These are phyloP conservation scores for Hylaea fasciaria DNA, from an alignment of 2,888 invertebrate genomes.

Conservation along the genomic window DNA sequence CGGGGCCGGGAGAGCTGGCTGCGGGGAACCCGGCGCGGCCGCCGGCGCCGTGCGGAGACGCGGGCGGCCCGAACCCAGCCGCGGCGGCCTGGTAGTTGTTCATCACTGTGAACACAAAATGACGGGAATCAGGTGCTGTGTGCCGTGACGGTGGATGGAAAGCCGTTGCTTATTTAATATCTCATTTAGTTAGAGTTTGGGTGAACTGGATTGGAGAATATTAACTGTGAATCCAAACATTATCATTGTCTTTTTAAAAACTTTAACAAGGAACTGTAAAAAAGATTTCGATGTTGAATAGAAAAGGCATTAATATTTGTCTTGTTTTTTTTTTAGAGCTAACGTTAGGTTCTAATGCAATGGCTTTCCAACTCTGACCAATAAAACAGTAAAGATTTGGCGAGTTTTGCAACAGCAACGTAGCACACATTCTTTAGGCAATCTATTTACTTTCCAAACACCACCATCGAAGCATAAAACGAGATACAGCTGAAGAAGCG, in stretches of 20 bases:
- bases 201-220: too few species aligned
- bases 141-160: background rate
- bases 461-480: constrained; percentile 22
- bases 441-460: constrained; percentile 7
- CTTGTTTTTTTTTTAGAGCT: too few species aligned
- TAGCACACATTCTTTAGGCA: constrained; percentile 3
- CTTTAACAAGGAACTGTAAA: background rate
- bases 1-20: constrained; percentile 96
- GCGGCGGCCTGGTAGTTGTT: constrained; percentile 97
- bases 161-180: constrained; percentile 1
- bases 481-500: constrained; percentile 23
- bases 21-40: constrained; percentile 93
- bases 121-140: background rate
- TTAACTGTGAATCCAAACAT: too few species aligned
- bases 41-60: constrained; percentile 91
- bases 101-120: constrained; percentile 90
- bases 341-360: background rate
- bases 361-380: background rate
- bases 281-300: background rate
- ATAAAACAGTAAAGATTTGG: background rate
- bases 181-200: too few species aligned
- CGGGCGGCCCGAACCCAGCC: constrained; percentile 92
- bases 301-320: background rate
- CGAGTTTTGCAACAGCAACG: background rate
- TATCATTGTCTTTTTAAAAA: too few species aligned